Base-by-base conservation (phyloP, 2,888 invertebrate genomes). In the Neoscelio sp. region DNA sequence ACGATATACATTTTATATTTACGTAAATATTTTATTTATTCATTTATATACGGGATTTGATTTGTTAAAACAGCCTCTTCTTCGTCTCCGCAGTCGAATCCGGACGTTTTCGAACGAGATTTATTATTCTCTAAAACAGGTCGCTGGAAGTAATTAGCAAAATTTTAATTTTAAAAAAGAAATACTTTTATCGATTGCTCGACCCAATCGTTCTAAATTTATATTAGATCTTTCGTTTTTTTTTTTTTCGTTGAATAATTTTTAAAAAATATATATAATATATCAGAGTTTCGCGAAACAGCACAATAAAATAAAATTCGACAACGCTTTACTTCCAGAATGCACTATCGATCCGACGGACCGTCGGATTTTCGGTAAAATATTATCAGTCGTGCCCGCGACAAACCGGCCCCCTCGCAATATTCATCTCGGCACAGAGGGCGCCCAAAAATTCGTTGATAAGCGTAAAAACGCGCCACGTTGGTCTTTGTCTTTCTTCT, bases 21-120 rank as follows among this genome's bases (percentile, higher is more conserved):
- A 78, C 64, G 56, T 58, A 68, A 50, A 78, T 78, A 78, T 78
- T 70, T 64, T 67, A 15, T 71, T 68, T 60, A 70, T 73, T 71
- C 58, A 74, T 70, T 64, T 60, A 52, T 70, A 67, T 73, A 68
- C n/a, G 70, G 84, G 78, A 88, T 89, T 89, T 88, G 88, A 88
- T 89, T 89, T 86, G 79, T 87, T 86, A 84, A 85, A 86, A 87
- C 87, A 87, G 87, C 87, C 87, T 86, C 85, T 86, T 85, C 81
- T 76, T 82, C 73, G 81, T 83, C 78, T 73, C 74, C 80, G 78
- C 78, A 74, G 70, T 75, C 78, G 48, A 77, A 58, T 74, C 74
- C 79, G 74, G 65, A 78, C 68, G 64, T 78, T 80, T 65, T 75
- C 65, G 48, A 77, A 70, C 42, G 42, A 77, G 62, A 71, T 68